Base-by-base conservation (phyloP, 2,797 vertebrate genomes). In the Tapirus indicus region DNA sequence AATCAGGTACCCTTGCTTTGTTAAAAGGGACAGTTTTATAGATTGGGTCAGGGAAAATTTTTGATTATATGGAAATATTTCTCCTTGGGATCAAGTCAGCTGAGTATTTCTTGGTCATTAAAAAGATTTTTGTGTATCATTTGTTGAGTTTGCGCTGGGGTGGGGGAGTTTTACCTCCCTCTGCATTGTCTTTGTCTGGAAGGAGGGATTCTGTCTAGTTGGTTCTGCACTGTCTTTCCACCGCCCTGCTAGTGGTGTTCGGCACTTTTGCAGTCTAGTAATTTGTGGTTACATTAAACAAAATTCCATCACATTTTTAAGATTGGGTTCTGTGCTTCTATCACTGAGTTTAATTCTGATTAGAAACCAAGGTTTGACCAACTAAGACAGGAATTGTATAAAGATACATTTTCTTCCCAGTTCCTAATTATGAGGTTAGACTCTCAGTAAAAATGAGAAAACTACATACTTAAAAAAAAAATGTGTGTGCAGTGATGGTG, bases 301-400 rank as follows among this genome's bases (percentile, higher is more conserved):
- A 60, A 89, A 58, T 77, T 69, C 49, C 10, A 29, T 77, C 27
- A 25, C 41, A 49, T 72, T 86, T 82, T 92, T 66, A 32, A 88
- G 16, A 79, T 49, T 49, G 58, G 52, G 38, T 58, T 90, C 27
- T 72, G 14, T 87, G 56, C 86, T 21, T 89, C 49, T 68, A 11
- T 52, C 38, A 38, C n/a, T 58, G 44, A 95, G 62, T 35, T 95
- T 84, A 74, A 85, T 75, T 92, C 29, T 25, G n/a, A 54, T 74
- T 88, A 11, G 66, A 80, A 96, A 75, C 47, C n/a, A 62, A 84
- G 27, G 20, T 91, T 97, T 87, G 44, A 74, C 52, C 27, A 58
- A 2, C 18, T 58, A 32, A 25, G n/a, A 54, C 66, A 54, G 52
- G 35, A 95, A 87, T 78, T 62, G 3, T 62, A 23, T 56, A 38